Percentiles rank a stretch among this genome's conserved stretches.
Evolutionary conservation across 2,113 vertebrate genomes (phyloP).

Genomic region (Morone saxatilis): DNA sequence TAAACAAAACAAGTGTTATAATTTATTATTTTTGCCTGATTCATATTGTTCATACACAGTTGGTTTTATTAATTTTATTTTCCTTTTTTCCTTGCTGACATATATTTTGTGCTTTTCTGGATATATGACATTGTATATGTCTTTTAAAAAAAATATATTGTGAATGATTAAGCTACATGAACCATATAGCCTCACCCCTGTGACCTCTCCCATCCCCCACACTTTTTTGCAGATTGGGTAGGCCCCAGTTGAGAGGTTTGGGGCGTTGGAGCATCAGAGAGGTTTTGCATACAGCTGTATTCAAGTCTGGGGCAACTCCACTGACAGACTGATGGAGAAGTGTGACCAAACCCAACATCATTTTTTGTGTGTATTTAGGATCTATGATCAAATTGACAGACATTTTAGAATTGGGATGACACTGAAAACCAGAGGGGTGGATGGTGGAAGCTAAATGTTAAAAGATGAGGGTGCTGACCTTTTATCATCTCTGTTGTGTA

Average conservation of each 20-base stretch:
- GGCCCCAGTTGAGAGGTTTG: conserved; percentile 73
- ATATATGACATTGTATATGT: neutral
- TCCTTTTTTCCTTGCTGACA: neutral
- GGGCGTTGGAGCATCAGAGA: conserved; percentile 68
- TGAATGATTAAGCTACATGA: conserved; percentile 32
- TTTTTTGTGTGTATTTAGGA: neutral
- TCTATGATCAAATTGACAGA: conserved; percentile 5
- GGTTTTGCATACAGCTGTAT: conserved; percentile 79
- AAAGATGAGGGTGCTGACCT: conserved; percentile 38
- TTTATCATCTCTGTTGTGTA: conserved; percentile 34
- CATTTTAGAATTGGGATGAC: neutral
- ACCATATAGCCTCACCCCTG: conserved; percentile 53
- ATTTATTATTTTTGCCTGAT: neutral
- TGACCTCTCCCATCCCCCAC: conserved; percentile 71
- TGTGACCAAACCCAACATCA: neutral
- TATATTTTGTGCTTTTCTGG: neutral
- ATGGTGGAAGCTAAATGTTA: conserved; percentile 18
- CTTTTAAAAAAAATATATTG: neutral
- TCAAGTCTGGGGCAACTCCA: conserved; percentile 43
- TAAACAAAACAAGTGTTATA: neutral
- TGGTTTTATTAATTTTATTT: neutral
- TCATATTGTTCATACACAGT: neutral
- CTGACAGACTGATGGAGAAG: conserved; percentile 8
- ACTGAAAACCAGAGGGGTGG: neutral
- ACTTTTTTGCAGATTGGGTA: conserved; percentile 47